Evolutionary conservation across 2,888 invertebrate genomes (phyloP), one percentile per base, ranked within the genome.

Genomic region (Alsophila aescularia): DNA sequence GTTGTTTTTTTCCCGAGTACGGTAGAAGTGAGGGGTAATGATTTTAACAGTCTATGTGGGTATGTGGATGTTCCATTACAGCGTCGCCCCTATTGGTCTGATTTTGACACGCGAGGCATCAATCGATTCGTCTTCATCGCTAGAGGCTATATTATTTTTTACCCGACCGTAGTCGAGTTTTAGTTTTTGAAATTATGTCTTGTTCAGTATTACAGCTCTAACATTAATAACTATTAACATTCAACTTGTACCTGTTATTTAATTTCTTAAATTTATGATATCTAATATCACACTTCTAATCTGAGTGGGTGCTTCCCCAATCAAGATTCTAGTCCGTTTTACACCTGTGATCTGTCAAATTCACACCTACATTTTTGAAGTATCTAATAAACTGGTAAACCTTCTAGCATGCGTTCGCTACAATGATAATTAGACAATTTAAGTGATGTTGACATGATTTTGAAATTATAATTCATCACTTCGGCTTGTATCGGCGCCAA

Each of bases 401-500:
- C 63, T 71, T 70, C 69, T 56, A 45, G 41, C 61, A 63, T 49
- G 15, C 52, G 44, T 58, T 57, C 66, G 67, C 43, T 45, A 44
- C 52, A 58, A 62, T 60, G 57, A 56, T 66, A 66, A 70, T 66
- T 52, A 60, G 59, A 58, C 52, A 48, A 35, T 60, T 71, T 73
- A 68, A 77, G 76, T 77, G 71, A 60, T 65, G 64, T 70, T 67
- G 71, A 75, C 70, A 72, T 60, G 71, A 61, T 72, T 76, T 63
- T 66, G 54, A 69, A 72, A 72, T 71, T 70, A 66, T 63, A 64
- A 70, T 69, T 61, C 60, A 45, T 52, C 57, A 53, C 53, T 75
- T 77, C 72, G 57, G 71, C 74, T 69, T 63, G 57, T 62, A 61
- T 62, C 60, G 66, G 69, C 70, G 72, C 69, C 65, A 60, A 58